A percentile compares a stretch with the other conserved stretches of the same genome.
phyloP scores from a whole-genome alignment of 2,113 vertebrate genomes.

The Poeciliopsis occidentalis region DNA sequence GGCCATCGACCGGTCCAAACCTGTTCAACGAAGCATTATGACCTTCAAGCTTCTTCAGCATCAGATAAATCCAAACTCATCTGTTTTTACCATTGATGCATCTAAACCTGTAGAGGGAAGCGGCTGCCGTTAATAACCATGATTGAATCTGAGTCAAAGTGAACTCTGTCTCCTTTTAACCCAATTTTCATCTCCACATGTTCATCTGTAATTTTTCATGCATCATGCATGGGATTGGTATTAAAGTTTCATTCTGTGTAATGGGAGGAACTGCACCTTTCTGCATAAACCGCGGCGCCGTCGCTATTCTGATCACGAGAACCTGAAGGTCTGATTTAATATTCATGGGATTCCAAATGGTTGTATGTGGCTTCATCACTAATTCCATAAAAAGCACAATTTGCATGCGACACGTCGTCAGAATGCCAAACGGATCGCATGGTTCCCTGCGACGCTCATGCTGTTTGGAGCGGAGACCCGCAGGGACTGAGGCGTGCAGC shows the following conservation, averaged over 20 bases:
- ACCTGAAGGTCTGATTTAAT: slow-evolving; percentile 39
- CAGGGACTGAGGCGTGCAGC: neutral
- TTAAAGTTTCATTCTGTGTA: slow-evolving; percentile 66
- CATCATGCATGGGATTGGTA: slow-evolving; percentile 42
- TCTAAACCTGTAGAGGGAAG: neutral
- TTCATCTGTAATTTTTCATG: neutral
- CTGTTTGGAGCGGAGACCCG: neutral
- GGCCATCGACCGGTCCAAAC: no score
- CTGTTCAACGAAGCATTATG: no score
- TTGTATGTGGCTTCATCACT: slow-evolving; percentile 27
- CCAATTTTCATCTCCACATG: neutral
- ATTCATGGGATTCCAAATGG: slow-evolving; percentile 34
- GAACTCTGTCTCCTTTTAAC: no score
- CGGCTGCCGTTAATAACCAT: no score
- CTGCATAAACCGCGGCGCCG: slow-evolving; percentile 13
- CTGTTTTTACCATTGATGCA: neutral
- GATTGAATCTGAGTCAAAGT: no score
- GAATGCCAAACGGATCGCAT: slow-evolving; percentile 9
- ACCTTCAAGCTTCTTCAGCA: no score
- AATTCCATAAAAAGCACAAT: slow-evolving; percentile 23
- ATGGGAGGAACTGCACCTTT: slow-evolving; percentile 49
- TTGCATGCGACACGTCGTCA: slow-evolving; percentile 9
- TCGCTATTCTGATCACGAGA: slow-evolving; percentile 45
- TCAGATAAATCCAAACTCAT: neutral
- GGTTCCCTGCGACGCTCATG: neutral